Percentiles rank a stretch among this genome's conserved stretches.
These are phyloP conservation scores for Acropternis orthonyx DNA, from an alignment of 2,797 vertebrate genomes.

Conservation along the genomic window DNA sequence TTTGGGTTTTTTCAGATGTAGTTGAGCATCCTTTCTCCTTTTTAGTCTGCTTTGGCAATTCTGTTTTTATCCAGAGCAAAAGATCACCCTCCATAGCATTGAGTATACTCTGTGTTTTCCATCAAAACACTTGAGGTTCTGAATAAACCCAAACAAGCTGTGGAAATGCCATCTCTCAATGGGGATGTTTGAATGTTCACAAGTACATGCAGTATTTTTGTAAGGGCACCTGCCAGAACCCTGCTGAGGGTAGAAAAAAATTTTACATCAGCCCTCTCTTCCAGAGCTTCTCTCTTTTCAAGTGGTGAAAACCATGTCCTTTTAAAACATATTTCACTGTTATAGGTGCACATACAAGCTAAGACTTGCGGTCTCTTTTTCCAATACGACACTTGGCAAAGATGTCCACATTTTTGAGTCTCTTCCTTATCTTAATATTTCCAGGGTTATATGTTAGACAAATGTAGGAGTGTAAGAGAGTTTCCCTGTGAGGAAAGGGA, in stretches of 20 bases:
- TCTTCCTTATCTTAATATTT: not conserved
- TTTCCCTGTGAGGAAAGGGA: not conserved
- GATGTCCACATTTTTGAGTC: not conserved
- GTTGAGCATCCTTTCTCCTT: not conserved
- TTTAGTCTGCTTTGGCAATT: not conserved
- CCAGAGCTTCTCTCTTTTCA: not conserved
- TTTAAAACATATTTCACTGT: not conserved
- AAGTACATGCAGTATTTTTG: slow-evolving; percentile 14
- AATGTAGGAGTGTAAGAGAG: not conserved
- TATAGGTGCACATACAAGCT: not conserved
- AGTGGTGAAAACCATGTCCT: not conserved
- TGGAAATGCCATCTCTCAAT: slow-evolving; percentile 30
- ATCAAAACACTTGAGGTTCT: slow-evolving; percentile 17
- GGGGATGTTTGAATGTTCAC: not conserved
- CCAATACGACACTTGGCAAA: not conserved
- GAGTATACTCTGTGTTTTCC: not conserved
- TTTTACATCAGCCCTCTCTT: not conserved
- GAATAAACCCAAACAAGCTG: slow-evolving; percentile 38
- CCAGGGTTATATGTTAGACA: not conserved
- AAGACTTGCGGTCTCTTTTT: not conserved
- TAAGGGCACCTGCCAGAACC: slow-evolving; percentile 47
- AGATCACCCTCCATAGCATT: not conserved
- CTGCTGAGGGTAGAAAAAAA: slow-evolving; percentile 39
- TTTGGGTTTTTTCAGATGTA: not conserved
- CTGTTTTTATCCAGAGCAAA: not conserved